A percentile compares a stretch with the other conserved stretches of the same genome.
Conservation (phyloP, 2,797 vertebrate genomes). For the Psittacula echo region DNA sequence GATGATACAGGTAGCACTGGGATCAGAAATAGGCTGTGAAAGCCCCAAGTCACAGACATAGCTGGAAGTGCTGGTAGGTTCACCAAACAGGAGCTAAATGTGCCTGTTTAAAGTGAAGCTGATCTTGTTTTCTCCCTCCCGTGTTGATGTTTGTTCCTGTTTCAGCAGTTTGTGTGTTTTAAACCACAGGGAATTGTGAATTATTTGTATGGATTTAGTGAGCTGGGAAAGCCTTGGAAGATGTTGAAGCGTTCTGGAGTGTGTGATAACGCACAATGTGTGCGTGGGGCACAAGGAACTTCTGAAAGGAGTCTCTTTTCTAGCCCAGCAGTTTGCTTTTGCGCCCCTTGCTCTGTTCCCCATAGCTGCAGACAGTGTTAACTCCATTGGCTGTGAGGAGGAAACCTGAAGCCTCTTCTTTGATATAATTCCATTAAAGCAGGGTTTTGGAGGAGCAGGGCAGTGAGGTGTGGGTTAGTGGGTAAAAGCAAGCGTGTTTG, state of each 20-base stretch:
- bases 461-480: neutral
- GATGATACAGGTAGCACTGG: neutral
- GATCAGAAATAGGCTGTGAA: neutral
- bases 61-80: rapidly evolving
- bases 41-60: neutral
- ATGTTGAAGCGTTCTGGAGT: neutral
- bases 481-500: rapidly evolving
- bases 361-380: neutral
- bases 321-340: neutral
- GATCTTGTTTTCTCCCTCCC: neutral
- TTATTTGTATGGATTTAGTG: neutral
- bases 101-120: neutral
- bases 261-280: neutral
- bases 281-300: rapidly evolving
- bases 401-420: neutral
- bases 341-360: neutral
- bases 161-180: neutral
- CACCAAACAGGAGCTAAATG: neutral
- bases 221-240: neutral
- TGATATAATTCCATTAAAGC: neutral
- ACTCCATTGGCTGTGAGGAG: neutral
- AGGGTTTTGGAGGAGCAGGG: neutral
- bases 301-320: neutral
- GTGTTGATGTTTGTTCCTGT: neutral
- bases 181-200: neutral